Conservation (phyloP, 2,797 vertebrate species). For the Graptemys geographica region DNA sequence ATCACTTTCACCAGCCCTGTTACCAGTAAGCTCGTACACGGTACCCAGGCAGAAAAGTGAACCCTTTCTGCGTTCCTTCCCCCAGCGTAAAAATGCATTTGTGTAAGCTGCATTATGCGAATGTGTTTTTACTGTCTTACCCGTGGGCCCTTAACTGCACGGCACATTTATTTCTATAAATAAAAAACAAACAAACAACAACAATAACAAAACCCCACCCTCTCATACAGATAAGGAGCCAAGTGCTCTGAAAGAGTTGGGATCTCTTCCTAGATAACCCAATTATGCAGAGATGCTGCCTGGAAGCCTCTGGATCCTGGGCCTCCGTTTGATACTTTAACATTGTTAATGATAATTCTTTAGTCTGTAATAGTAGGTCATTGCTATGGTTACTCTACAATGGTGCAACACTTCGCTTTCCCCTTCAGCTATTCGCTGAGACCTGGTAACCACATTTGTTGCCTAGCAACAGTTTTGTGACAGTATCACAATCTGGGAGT, state of each 20-base stretch:
- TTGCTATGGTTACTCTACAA: constrained; percentile 89
- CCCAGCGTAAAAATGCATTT: neutral
- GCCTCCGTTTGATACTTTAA: constrained; percentile 83
- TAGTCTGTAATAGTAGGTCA: constrained; percentile 87
- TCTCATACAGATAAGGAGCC: constrained; percentile 7
- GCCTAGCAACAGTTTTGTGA: constrained; percentile 91
- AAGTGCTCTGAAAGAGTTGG: constrained; percentile 49
- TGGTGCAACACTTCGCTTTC: constrained; percentile 86
- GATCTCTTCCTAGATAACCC: constrained; percentile 62
- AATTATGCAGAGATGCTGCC: constrained; percentile 76
- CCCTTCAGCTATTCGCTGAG: constrained; percentile 86
- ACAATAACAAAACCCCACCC: neutral
- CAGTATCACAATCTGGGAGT: constrained; percentile 84
- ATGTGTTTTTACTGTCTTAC: neutral
- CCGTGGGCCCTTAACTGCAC: neutral
- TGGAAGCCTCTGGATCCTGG: constrained; percentile 73
- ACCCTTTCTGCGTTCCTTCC: neutral
- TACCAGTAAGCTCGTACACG: rapidly evolving
- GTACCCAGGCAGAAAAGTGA: rapidly evolving
- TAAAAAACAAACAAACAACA: neutral
- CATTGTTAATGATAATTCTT: constrained; percentile 88
- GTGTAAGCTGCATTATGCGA: neutral
- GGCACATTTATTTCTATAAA: neutral
- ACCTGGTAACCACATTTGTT: constrained; percentile 87
- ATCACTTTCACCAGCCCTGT: rapidly evolving